phyloP scores from a whole-genome alignment of 2,113 vertebrate species.

The Engraulis encrasicolus region DNA sequence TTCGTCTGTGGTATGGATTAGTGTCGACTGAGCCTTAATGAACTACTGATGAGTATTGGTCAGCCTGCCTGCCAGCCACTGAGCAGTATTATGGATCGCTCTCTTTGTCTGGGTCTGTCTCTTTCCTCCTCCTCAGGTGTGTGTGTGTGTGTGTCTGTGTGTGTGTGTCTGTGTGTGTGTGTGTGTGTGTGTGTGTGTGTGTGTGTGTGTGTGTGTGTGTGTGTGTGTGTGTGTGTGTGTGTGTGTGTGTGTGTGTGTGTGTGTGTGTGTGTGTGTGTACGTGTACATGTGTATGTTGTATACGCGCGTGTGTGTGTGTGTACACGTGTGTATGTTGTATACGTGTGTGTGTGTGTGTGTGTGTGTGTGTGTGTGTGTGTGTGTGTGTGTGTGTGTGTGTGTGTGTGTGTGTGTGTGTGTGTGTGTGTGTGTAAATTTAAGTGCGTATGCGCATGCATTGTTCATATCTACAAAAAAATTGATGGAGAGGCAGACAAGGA shows the following conservation, averaged over 20 bases:
- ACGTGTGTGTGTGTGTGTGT: too few relatives aligned
- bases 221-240: not conserved
- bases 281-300: too few relatives aligned
- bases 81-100: not conserved
- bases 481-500: too few relatives aligned
- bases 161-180: not conserved
- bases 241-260: not conserved
- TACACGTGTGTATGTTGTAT: too few relatives aligned
- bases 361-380: too few relatives aligned
- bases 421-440: too few relatives aligned
- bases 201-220: not conserved
- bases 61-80: not conserved
- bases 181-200: not conserved
- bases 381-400: too few relatives aligned
- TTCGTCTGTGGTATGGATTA: not conserved
- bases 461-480: too few relatives aligned
- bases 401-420: too few relatives aligned
- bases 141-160: not conserved
- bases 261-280: not conserved
- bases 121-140: not conserved
- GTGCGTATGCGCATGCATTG: too few relatives aligned
- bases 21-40: not conserved
- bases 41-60: not conserved
- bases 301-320: too few relatives aligned
- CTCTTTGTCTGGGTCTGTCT: too few relatives aligned